Evolutionary conservation across 92 coral and sea anemone species (phyloP), one percentile per base, ranked within the genome.

Genomic region (Galaxea fascicularis): DNA sequence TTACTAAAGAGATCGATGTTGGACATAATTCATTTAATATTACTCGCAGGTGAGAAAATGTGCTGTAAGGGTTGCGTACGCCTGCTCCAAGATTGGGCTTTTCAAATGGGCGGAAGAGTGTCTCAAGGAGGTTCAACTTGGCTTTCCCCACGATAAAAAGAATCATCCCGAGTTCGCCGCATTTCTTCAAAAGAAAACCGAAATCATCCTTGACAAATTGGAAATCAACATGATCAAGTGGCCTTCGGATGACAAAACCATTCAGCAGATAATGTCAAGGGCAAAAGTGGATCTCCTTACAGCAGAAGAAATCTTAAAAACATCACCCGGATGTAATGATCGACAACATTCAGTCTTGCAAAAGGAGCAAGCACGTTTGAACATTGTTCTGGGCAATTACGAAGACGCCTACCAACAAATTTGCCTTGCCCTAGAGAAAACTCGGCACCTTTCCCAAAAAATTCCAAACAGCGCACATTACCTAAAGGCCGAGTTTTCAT

Each of bases 151-250:
- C 5, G 59, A 63, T 20, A 47, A 63, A 39, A 44, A 0, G 27
- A 3, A 28, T 4, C 58, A 78, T 16, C 74, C 83, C 45, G 72
- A 44, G 45, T 63, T 44, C 18, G 73, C 71, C 18, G 83, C 31
- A 78, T 52, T 63, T 28, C 71, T 78, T 17, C 73, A 47, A 30
- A 64, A 27, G 60, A 63, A 63, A 78, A 66, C 83, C 25, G 83
- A 64, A 78, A 64, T 78, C 10, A 18, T 14, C 7, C 39, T 78
- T 12, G 83, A 78, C 25, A 46, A 39, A 16, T 45, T 62, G 8
- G 74, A 78, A 20, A 13, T 66, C n/a, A n/a, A n/a, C n/a, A n/a
- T n/a, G n/a, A n/a, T n/a, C 12, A 62, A 47, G 8, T 25, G 71
- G 83, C 59, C 73, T 22, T 17, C 3, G 63, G 73, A 78, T 31